Conservation (phyloP, 2,797 vertebrate genomes). For the Numenius phaeopus region DNA sequence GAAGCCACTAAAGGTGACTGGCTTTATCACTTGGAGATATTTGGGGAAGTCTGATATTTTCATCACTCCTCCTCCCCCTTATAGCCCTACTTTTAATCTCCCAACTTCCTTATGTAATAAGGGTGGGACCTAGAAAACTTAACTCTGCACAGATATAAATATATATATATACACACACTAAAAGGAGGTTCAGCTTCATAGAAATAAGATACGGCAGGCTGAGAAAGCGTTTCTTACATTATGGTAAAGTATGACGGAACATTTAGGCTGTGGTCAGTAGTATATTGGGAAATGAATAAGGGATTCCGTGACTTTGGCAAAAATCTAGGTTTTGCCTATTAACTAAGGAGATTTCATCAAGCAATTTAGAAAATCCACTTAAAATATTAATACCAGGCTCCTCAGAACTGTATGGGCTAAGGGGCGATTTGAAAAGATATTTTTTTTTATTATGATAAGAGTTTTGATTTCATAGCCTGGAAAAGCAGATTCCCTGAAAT, state of each 20-base stretch:
- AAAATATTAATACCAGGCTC: background rate
- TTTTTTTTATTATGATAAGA: background rate
- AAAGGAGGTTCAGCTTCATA: background rate
- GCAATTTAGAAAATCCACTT: background rate
- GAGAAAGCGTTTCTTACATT: background rate
- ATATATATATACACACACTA: accelerated
- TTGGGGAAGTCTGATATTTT: constrained; percentile 14
- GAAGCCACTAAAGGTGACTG: background rate
- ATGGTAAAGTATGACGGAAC: background rate
- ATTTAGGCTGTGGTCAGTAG: background rate
- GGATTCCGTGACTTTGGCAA: background rate
- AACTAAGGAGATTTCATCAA: background rate
- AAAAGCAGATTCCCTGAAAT: background rate
- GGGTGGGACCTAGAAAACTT: background rate
- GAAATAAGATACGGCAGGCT: background rate
- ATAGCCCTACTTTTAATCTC: background rate
- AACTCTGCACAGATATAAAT: background rate
- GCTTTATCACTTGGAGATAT: constrained; percentile 24
- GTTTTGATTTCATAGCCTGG: background rate
- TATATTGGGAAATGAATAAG: background rate
- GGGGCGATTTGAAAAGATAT: background rate
- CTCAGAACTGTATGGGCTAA: background rate
- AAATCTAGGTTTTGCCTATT: background rate
- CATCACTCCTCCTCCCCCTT: background rate
- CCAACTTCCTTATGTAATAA: background rate